Conservation (phyloP, 1,140 invertebrate species). For the Holotrichia oblita region DNA sequence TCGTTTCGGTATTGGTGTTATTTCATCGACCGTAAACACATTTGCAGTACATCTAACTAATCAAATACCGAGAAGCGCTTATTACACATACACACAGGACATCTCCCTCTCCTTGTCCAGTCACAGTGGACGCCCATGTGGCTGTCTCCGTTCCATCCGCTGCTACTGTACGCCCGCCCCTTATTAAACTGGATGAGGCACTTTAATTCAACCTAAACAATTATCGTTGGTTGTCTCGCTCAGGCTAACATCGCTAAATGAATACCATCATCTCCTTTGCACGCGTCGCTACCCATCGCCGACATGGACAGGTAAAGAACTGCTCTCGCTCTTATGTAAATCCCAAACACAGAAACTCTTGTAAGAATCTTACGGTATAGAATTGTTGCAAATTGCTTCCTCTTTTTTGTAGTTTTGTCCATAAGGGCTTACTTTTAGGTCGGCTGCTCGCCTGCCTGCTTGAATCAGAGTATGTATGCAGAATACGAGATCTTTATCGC, state of each 20-base stretch:
- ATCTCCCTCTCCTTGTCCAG: constrained; percentile 39
- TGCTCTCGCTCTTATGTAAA: constrained; percentile 42
- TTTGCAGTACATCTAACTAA: constrained; percentile 53
- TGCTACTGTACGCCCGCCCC: constrained; percentile 53
- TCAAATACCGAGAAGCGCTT: constrained; percentile 56
- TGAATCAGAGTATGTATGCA: neutral
- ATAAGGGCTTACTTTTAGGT: constrained; percentile 8
- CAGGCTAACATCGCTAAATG: neutral
- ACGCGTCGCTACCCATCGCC: neutral
- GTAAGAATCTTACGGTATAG: constrained; percentile 42
- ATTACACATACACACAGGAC: constrained; percentile 44
- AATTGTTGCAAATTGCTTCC: constrained; percentile 45
- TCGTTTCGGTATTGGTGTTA: too few species aligned
- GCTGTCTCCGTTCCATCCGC: constrained; percentile 51
- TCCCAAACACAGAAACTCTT: constrained; percentile 44
- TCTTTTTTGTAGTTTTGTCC: constrained; percentile 40
- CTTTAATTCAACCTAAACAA: constrained; percentile 60
- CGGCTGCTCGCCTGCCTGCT: neutral
- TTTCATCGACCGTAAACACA: constrained; percentile 10
- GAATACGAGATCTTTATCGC: constrained; percentile 4
- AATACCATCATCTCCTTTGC: constrained; percentile 9
- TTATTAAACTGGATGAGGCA: constrained; percentile 59
- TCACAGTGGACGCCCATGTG: constrained; percentile 19
- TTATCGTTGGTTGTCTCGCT: constrained; percentile 51
- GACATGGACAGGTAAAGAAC: constrained; percentile 7